A percentile compares a stretch with the other conserved stretches of the same genome.
phyloP scores from a whole-genome alignment of 2,888 invertebrate species.

The Epinotia demarniana region DNA sequence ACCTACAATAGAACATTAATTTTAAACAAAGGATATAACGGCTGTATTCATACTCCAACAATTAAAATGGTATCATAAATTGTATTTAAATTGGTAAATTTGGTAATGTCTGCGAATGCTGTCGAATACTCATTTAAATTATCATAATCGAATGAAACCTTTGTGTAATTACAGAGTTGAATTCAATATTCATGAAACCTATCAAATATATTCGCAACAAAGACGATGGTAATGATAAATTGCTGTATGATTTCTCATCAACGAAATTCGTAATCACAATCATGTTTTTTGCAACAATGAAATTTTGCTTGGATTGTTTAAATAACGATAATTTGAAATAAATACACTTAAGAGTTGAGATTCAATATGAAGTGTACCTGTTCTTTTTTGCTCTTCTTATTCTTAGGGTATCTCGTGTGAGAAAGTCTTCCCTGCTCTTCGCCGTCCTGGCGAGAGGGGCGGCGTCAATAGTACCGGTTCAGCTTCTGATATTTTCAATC shows the following conservation, averaged over 20 bases:
- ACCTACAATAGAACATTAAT: background rate
- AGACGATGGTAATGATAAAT: background rate
- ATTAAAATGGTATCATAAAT: constrained; percentile 27
- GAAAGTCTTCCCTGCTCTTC: too few species aligned
- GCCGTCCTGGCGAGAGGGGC: too few species aligned
- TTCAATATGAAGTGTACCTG: too few species aligned
- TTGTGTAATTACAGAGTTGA: background rate
- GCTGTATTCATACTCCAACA: constrained; percentile 3
- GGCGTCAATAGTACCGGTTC: too few species aligned
- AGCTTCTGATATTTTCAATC: too few species aligned
- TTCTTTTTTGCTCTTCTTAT: too few species aligned
- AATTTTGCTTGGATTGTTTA: too few species aligned
- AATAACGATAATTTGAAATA: too few species aligned
- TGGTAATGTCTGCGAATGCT: constrained; percentile 1
- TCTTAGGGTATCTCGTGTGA: too few species aligned
- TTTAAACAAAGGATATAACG: constrained; percentile 2
- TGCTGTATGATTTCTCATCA: background rate
- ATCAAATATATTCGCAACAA: background rate
- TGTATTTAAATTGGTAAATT: constrained; percentile 14
- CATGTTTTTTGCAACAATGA: background rate
- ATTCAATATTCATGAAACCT: background rate
- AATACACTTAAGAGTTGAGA: too few species aligned
- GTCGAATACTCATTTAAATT: constrained; percentile 9
- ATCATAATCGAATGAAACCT: constrained; percentile 14
- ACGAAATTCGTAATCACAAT: background rate